A percentile compares a stretch with the other conserved stretches of the same genome.
phyloP scores from a whole-genome alignment of 1,140 invertebrate genomes.

The Drosophila mauritiana region DNA sequence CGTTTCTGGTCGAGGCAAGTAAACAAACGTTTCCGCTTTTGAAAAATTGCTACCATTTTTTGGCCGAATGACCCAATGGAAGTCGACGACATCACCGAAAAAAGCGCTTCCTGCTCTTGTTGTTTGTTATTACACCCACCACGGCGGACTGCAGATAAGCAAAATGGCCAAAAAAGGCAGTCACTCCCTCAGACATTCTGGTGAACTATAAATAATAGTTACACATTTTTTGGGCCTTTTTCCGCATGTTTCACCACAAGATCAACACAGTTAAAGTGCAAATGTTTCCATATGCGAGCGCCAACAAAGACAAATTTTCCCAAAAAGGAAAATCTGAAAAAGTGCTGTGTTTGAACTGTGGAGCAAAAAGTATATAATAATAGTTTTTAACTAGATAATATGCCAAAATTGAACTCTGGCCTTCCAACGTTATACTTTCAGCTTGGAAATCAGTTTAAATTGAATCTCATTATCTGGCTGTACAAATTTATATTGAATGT shows the following conservation, averaged over 20 bases:
- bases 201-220: conserved; percentile 61
- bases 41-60: conserved; percentile 74
- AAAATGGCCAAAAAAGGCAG: conserved; percentile 33
- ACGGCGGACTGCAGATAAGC: conserved; percentile 24
- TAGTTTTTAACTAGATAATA: no score
- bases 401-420: no score
- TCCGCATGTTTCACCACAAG: conserved; percentile 31
- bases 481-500: conserved; percentile 41
- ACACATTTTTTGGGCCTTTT: conserved; percentile 29
- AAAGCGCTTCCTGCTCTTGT: conserved; percentile 48
- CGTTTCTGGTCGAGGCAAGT: conserved; percentile 49
- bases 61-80: conserved; percentile 35
- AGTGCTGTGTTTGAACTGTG: conserved; percentile 11
- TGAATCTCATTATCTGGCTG: conserved; percentile 32
- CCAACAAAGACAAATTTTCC: conserved; percentile 19
- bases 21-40: conserved; percentile 76
- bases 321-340: not conserved
- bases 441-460: conserved; percentile 1
- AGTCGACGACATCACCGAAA: conserved; percentile 44
- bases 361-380: not conserved
- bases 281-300: conserved; percentile 41
- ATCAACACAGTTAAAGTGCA: conserved; percentile 43
- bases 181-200: conserved; percentile 35
- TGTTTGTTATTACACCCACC: conserved; percentile 45
- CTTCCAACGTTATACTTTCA: not conserved